Base-by-base conservation (phyloP, 2,113 vertebrate genomes). In the Poecilia latipinna region DNA sequence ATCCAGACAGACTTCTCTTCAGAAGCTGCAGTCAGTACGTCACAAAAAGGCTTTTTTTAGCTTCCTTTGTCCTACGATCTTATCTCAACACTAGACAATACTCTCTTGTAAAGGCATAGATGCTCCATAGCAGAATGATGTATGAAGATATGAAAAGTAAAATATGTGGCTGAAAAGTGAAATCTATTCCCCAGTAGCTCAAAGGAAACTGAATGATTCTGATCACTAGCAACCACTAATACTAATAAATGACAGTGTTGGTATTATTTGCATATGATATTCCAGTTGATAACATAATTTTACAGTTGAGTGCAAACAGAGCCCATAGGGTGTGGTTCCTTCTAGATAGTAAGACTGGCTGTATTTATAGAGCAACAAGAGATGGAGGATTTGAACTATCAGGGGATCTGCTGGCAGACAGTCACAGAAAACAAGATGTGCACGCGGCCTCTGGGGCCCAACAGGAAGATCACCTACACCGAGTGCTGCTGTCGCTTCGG, bases 401-500 rank as follows among this genome's bases (percentile, higher is more conserved):
- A 96, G 76, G 96, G 95, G 22, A 92, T 98, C 82, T 99, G 98
- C 92, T 99, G 98, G 98, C 95, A 97, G 91, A 95, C 86, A 17
- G 93, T 98, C 33, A 96, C 94, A 22, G 91, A 95, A 19, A 92
- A 88, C 1, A 7, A 76, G 81, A 95, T 95, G 28, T 99, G 98
- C 54, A 95, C 89, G 12, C 81, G 84, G 10, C 96, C 97, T 0
- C 88, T 99, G 33, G 92, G 75, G 13, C 57, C 69, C 17, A 26
- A 86, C 65, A 94, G 90, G 86, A 95, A 95, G 80, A 98, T 95
- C 0, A 99, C 98, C 0, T 99, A 95, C 68, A 97, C 97, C 0
- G 98, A 99, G 92, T 99, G 98, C 93, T 99, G 98, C 92, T 99
- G 98, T 78, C 89, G 98, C 24, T 95, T 96, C 0, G 98, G 98